These are phyloP conservation scores for Mamestra brassicae DNA, from an alignment of 2,888 invertebrate species.

Conservation along the genomic window DNA sequence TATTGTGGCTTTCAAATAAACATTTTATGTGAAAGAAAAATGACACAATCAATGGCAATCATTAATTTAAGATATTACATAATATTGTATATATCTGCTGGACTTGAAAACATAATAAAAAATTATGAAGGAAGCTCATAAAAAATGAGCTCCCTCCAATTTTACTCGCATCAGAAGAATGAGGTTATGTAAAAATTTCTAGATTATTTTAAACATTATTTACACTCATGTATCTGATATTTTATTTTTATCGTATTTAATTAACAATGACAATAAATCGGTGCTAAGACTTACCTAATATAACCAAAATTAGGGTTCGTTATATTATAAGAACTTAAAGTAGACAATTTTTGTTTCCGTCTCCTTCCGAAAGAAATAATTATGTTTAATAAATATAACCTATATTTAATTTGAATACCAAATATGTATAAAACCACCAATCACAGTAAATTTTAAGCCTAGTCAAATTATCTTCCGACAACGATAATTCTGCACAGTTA, in stretches of 20 bases:
- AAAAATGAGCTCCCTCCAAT: slow-evolving; percentile 28
- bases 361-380: neutral
- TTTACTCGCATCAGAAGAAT: slow-evolving; percentile 46
- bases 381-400: slow-evolving; percentile 16
- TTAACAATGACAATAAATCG: slow-evolving; percentile 54
- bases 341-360: neutral
- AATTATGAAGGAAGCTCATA: neutral
- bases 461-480: slow-evolving; percentile 73
- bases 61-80: neutral
- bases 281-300: slow-evolving; percentile 69
- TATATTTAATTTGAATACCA: slow-evolving; percentile 81
- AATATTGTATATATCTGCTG: neutral
- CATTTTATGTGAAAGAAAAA: neutral
- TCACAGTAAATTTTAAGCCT: slow-evolving; percentile 80
- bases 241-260: slow-evolving; percentile 52
- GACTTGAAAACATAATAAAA: neutral
- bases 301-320: slow-evolving; percentile 58
- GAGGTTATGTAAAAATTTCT: slow-evolving; percentile 34
- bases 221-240: slow-evolving; percentile 68
- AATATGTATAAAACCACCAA: slow-evolving; percentile 88
- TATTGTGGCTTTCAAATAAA: slow-evolving; percentile 9
- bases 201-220: slow-evolving; percentile 56
- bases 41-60: neutral
- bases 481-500: neutral
- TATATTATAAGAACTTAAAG: slow-evolving; percentile 24